phyloP scores from a whole-genome alignment of 2,888 invertebrate species.

The Anodontia alba region DNA sequence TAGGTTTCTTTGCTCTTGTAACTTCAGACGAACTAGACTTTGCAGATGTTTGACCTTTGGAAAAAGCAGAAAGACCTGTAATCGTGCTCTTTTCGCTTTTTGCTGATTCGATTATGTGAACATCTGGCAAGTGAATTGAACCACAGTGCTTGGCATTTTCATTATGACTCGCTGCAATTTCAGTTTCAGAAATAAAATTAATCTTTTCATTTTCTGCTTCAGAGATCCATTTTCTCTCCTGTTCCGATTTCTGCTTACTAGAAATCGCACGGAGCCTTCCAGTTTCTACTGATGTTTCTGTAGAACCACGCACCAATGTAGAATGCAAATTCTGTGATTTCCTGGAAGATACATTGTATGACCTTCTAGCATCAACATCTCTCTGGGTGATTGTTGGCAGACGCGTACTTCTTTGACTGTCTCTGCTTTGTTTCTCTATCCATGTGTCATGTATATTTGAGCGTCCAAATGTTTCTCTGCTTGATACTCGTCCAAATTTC shows the following conservation, averaged over 20 bases:
- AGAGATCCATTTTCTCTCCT: too few species aligned
- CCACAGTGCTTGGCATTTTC: background rate
- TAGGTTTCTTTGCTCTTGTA: background rate
- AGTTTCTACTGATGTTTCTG: background rate
- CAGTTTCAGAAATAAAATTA: background rate
- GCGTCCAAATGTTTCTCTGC: background rate
- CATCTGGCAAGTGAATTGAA: background rate
- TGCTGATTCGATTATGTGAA: background rate
- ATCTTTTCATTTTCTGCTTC: background rate
- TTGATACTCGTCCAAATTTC: background rate
- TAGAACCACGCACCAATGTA: background rate
- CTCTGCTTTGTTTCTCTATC: background rate
- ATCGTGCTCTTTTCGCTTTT: slow-evolving; percentile 19
- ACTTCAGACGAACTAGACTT: slow-evolving; percentile 10
- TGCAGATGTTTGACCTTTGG: slow-evolving; percentile 21
- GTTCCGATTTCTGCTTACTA: background rate
- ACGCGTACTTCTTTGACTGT: background rate
- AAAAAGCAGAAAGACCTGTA: slow-evolving; percentile 28
- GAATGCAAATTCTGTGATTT: background rate
- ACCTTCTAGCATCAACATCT: background rate
- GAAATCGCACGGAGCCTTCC: background rate
- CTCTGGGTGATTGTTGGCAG: background rate
- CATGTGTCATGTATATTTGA: background rate
- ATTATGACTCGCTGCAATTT: background rate
- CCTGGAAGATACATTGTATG: background rate